Base-by-base conservation (phyloP, 2,888 invertebrate species). In the Nephrotoma appendiculata region DNA sequence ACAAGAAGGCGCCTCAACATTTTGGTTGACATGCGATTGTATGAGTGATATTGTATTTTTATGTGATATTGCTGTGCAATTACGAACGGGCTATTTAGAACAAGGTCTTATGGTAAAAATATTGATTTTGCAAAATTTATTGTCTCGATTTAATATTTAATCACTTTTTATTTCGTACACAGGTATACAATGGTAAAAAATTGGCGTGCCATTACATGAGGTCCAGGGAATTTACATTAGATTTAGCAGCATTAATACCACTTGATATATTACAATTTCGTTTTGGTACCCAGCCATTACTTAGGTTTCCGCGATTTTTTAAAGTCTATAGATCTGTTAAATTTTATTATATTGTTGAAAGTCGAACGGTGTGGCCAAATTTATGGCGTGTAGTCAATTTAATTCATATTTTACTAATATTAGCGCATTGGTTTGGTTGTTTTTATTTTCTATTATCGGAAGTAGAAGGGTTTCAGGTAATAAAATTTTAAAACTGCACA, bases 351-450 rank as follows among this genome's bases (percentile, higher is more conserved):
- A 98, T 98, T 93, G 97, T 98, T 89, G 98, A 98, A 92, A 98
- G 98, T 86, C 93, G 98, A 89, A 98, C 98, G 5, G 96, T 98
- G 87, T 98, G 98, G 92, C 98, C 98, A 41, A 98, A 98, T 93
- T 94, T 98, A 91, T 98, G 98, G 97, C 94, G 98, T 15, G 98
- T 98, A 88, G 95, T 98, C 90, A 98, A 98, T 92, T 94, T 98
- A 88, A 97, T 98, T 89, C 98, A 98, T 91, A 98, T 98, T 90
- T 94, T 98, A 88, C 94, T 98, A 89, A 96, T 98, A 90, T 93
- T 98, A 89, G 98, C 98, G 86, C 98, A 98, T 91, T 98, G 98
- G 98, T 98, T 98, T 91, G 98, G 98, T 87, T 98, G 98, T 92
- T 98, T 98, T 93, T 98, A 98, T 93, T 98, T 96, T 92, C 92